These are phyloP conservation scores for Ericerus pela DNA, from an alignment of 1,140 invertebrate species.

Conservation along the genomic window DNA sequence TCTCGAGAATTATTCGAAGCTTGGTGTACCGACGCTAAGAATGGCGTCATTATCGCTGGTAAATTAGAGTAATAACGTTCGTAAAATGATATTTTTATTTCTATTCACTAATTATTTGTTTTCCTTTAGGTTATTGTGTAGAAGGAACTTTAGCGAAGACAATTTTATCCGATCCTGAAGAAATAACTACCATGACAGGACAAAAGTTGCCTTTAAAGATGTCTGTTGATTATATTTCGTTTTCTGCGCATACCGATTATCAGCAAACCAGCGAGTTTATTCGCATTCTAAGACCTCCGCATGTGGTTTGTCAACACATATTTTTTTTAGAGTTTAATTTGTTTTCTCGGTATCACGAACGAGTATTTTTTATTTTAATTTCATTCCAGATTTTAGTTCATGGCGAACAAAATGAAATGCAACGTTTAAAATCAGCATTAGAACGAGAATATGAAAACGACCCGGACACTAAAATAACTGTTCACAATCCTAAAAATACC, in stretches of 20 bases:
- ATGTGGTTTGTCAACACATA: constrained; percentile 51
- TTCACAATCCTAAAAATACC: constrained; percentile 94
- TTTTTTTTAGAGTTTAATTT: constrained; percentile 3
- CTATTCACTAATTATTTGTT: constrained; percentile 1
- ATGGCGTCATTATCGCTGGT: constrained; percentile 95
- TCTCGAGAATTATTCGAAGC: constrained; percentile 95
- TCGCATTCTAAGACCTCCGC: constrained; percentile 78
- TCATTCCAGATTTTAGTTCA: constrained; percentile 70
- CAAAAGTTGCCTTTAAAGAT: constrained; percentile 92
- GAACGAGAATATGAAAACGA: constrained; percentile 79
- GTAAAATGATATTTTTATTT: neutral
- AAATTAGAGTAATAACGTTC: constrained; percentile 11
- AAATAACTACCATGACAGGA: constrained; percentile 86
- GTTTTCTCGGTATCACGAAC: neutral
- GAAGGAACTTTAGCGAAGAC: constrained; percentile 97
- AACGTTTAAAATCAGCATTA: constrained; percentile 80
- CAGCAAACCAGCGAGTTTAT: constrained; percentile 98
- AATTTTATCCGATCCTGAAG: constrained; percentile 93
- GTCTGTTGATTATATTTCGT: constrained; percentile 98
- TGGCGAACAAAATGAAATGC: constrained; percentile 99
- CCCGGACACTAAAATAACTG: constrained; percentile 66
- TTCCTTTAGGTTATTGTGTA: constrained; percentile 73
- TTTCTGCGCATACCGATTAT: constrained; percentile 98
- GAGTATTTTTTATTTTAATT: neutral
- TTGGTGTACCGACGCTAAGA: constrained; percentile 96